phyloP scores from a whole-genome alignment of 2,113 vertebrate species.

The Pachycephala philippinensis region DNA sequence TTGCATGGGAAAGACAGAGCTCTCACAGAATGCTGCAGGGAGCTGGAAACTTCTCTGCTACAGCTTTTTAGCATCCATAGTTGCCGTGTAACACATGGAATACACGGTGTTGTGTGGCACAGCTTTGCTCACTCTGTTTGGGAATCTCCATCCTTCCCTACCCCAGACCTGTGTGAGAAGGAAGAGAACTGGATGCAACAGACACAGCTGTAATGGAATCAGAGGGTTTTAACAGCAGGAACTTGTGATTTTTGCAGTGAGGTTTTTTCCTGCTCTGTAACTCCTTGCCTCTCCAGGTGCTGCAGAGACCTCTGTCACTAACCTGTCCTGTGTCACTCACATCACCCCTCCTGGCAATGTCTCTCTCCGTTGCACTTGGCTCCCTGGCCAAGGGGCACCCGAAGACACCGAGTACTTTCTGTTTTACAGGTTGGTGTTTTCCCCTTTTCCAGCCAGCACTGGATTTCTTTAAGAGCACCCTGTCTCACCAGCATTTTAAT shows the following conservation, averaged over 20 bases:
- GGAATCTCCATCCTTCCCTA: not conserved
- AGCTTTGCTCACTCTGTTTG: not conserved
- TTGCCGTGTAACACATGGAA: not conserved
- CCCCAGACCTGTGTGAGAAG: too few relatives aligned
- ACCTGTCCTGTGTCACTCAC: constrained; percentile 62
- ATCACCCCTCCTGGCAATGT: not conserved
- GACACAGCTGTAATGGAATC: not conserved
- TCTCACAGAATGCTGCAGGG: too few relatives aligned
- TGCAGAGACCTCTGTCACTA: constrained; percentile 54
- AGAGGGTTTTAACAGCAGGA: not conserved
- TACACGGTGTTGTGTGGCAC: not conserved
- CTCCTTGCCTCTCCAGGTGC: constrained; percentile 24
- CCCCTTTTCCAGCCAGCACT: not conserved
- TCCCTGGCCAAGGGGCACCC: constrained; percentile 58
- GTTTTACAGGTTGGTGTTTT: constrained; percentile 68
- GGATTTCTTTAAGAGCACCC: not conserved
- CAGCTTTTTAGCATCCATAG: too few relatives aligned
- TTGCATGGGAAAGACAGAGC: too few relatives aligned
- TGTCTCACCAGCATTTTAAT: not conserved
- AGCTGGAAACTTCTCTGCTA: too few relatives aligned
- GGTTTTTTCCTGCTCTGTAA: not conserved
- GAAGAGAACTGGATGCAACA: not conserved
- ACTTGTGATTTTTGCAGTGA: not conserved
- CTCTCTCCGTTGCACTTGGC: constrained; percentile 67
- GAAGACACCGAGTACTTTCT: constrained; percentile 67